phyloP scores from a whole-genome alignment of 92 coral and sea anemone genomes.

The Scolanthus callimorphus region DNA sequence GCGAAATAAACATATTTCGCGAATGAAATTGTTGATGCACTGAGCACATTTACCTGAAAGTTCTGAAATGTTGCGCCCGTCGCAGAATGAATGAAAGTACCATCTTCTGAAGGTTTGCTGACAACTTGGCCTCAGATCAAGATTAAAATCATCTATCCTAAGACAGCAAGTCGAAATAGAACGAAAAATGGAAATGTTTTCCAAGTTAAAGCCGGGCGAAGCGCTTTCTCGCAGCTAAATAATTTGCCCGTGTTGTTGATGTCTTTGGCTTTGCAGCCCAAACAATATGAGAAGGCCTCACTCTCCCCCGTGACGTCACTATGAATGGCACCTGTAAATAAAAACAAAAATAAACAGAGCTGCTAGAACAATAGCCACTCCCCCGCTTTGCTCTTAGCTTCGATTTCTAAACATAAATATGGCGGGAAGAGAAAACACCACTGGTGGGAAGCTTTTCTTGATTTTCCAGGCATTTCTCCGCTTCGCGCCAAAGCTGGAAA shows the following conservation, averaged over 20 bases:
- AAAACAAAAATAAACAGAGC: constrained; percentile 99
- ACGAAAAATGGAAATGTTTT: constrained; percentile 17
- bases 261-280: constrained; percentile 77
- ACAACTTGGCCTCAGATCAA: constrained; percentile 43
- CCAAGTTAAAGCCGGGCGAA: constrained; percentile 18
- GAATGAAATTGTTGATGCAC: constrained; percentile 26
- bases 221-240: constrained; percentile 48
- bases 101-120: constrained; percentile 44
- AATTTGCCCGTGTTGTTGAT: constrained; percentile 72
- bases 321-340: constrained; percentile 99
- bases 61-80: constrained; percentile 42
- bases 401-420: constrained; percentile 80
- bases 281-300: constrained; percentile 83
- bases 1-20: constrained; percentile 28
- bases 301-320: constrained; percentile 93
- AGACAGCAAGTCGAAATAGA: constrained; percentile 21
- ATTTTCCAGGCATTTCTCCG: constrained; percentile 7
- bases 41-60: constrained; percentile 49
- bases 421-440: constrained; percentile 38
- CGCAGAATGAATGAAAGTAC: constrained; percentile 47
- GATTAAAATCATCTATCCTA: constrained; percentile 36
- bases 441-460: background rate
- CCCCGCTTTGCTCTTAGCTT: constrained; percentile 70
- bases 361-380: constrained; percentile 77
- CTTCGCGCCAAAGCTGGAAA: constrained; percentile 14